A percentile compares a stretch with the other conserved stretches of the same genome.
These are phyloP conservation scores for Oxytorus armatus DNA, from an alignment of 2,888 invertebrate genomes.

Conservation along the genomic window DNA sequence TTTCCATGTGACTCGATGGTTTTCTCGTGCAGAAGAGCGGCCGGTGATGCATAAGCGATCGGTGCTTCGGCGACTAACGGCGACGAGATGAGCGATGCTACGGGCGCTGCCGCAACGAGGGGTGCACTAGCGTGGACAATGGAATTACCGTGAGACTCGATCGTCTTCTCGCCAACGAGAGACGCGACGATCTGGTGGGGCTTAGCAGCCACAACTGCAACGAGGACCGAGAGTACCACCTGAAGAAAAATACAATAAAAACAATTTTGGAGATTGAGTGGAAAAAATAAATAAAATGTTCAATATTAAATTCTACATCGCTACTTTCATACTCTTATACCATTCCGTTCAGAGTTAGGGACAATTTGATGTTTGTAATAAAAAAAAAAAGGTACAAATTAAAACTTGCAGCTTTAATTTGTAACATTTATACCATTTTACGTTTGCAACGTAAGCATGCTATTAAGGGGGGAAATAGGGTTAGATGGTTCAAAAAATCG, in stretches of 20 bases:
- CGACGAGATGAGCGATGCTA: constrained; percentile 45
- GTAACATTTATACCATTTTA: no score
- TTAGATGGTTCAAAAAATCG: no score
- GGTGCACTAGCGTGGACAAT: constrained; percentile 84
- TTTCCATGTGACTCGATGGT: constrained; percentile 79
- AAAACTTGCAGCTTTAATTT: no score
- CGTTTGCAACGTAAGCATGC: no score
- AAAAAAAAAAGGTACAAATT: no score
- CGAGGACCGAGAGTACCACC: constrained; percentile 79
- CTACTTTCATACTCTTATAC: background rate
- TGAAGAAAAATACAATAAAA: no score
- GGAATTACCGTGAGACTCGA: constrained; percentile 79
- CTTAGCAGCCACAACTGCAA: constrained; percentile 78
- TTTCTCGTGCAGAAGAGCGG: constrained; percentile 65
- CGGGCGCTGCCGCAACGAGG: constrained; percentile 85
- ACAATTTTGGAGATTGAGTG: no score
- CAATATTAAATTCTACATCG: background rate
- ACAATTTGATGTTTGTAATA: no score
- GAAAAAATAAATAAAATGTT: constrained; percentile 12
- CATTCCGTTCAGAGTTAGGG: no score
- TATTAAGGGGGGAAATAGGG: no score
- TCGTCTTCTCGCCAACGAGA: constrained; percentile 76
- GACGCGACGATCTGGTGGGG: constrained; percentile 71
- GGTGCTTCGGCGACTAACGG: constrained; percentile 56
- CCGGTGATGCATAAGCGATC: constrained; percentile 73